These are phyloP conservation scores for Phocoena sinus DNA, from an alignment of 2,113 vertebrate genomes.

Conservation along the genomic window DNA sequence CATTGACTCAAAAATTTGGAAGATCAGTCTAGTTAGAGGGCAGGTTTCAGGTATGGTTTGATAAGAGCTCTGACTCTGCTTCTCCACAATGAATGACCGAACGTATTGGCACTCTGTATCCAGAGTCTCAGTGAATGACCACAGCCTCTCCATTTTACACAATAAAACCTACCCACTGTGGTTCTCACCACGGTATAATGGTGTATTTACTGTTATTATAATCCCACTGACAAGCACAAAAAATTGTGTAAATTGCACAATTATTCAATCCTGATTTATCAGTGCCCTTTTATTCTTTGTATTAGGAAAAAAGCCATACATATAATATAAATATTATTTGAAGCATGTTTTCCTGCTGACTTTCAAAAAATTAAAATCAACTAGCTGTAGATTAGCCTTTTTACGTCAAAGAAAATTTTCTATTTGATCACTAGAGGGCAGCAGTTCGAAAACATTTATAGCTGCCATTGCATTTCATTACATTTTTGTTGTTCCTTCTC, in stretches of 20 bases:
- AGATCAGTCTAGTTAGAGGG: not conserved
- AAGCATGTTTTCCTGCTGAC: not conserved
- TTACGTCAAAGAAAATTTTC: not conserved
- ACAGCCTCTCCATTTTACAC: not conserved
- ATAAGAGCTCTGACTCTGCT: not conserved
- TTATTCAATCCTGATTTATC: not conserved
- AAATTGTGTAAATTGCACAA: not conserved
- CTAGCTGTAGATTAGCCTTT: not conserved
- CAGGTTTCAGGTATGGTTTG: not conserved
- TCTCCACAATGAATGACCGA: not conserved
- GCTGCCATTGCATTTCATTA: not conserved
- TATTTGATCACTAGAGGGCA: slow-evolving; percentile 25
- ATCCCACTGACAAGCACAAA: not conserved
- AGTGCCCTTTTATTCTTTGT: not conserved
- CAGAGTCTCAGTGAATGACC: not conserved
- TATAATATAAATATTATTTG: not conserved
- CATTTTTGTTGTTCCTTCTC: not conserved
- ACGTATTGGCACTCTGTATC: not conserved
- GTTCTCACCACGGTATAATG: not conserved
- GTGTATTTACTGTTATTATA: not conserved
- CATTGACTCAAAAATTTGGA: not conserved
- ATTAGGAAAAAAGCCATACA: not conserved
- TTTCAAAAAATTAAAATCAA: not conserved
- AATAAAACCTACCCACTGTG: not conserved
- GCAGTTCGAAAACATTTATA: not conserved